These are phyloP conservation scores for Microcaecilia unicolor DNA, from an alignment of 2,797 vertebrate species.

Conservation along the genomic window DNA sequence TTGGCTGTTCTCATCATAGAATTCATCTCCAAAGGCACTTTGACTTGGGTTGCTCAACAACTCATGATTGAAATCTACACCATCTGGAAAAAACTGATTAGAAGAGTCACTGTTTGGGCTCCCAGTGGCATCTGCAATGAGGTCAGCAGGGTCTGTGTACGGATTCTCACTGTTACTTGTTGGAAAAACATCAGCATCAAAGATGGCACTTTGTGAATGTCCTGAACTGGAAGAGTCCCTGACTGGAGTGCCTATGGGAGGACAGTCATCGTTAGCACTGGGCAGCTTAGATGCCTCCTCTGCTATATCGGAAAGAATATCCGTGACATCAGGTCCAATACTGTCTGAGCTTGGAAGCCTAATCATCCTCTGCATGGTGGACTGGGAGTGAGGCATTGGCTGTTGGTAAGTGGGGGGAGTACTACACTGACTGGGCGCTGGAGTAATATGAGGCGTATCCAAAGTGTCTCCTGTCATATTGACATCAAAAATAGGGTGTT, in stretches of 20 bases:
- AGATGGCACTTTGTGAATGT: constrained; percentile 86
- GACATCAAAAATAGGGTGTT: constrained; percentile 93
- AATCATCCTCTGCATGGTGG: constrained; percentile 75
- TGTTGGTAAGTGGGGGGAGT: constrained; percentile 80
- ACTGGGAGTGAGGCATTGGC: constrained; percentile 67
- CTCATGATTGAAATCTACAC: constrained; percentile 91
- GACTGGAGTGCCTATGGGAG: constrained; percentile 79
- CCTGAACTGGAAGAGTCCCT: constrained; percentile 93
- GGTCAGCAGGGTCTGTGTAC: constrained; percentile 86
- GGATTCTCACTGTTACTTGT: constrained; percentile 88
- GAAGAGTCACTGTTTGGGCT: constrained; percentile 89
- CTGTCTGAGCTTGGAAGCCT: constrained; percentile 94
- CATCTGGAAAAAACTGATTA: constrained; percentile 86
- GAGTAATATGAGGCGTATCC: constrained; percentile 93
- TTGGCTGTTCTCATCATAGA: constrained; percentile 91
- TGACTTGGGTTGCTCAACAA: constrained; percentile 75
- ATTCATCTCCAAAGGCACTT: constrained; percentile 75
- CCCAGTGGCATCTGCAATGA: constrained; percentile 84
- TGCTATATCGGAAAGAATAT: constrained; percentile 92
- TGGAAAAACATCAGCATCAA: constrained; percentile 91
- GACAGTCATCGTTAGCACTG: constrained; percentile 53
- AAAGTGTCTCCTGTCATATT: constrained; percentile 85
- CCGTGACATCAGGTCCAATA: constrained; percentile 89
- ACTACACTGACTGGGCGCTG: constrained; percentile 92
- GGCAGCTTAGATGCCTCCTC: constrained; percentile 85